These are phyloP conservation scores for Stomorhina lunata DNA, from an alignment of 2,888 invertebrate species.

Conservation along the genomic window DNA sequence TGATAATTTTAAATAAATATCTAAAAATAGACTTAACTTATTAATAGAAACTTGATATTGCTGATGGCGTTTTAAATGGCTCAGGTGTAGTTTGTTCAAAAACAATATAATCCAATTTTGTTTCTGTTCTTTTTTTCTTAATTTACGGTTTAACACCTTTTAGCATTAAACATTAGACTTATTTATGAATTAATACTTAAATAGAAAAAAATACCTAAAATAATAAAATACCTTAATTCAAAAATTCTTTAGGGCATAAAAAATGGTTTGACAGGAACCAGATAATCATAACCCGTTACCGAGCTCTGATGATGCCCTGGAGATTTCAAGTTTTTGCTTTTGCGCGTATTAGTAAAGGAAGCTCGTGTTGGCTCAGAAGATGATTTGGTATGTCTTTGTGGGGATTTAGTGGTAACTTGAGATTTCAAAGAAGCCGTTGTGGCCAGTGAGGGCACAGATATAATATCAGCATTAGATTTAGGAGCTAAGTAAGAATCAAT, in stretches of 20 bases:
- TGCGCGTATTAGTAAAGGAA: neutral
- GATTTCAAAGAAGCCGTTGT: conserved; percentile 7
- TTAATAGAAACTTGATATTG: neutral
- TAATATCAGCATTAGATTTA: neutral
- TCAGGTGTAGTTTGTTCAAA: neutral
- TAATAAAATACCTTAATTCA: neutral
- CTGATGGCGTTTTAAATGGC: neutral
- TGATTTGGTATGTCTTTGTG: neutral
- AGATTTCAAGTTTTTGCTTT: neutral
- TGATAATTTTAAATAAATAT: neutral
- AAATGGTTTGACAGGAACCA: conserved; percentile 20
- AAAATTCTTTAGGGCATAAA: neutral
- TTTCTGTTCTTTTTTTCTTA: neutral
- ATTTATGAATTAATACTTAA: neutral
- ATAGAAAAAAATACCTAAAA: neutral
- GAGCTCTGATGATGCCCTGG: neutral
- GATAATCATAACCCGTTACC: conserved; percentile 24
- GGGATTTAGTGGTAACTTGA: neutral
- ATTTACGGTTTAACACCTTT: neutral
- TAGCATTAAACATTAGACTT: neutral
- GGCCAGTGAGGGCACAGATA: conserved; percentile 17
- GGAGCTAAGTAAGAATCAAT: neutral
- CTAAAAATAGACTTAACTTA: neutral
- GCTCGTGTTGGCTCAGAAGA: neutral
- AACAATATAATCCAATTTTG: neutral